Percentiles rank a stretch among this genome's conserved stretches.
Evolutionary conservation across 2,797 vertebrate genomes (phyloP).

Genomic region (Sorex maritimensis): DNA sequence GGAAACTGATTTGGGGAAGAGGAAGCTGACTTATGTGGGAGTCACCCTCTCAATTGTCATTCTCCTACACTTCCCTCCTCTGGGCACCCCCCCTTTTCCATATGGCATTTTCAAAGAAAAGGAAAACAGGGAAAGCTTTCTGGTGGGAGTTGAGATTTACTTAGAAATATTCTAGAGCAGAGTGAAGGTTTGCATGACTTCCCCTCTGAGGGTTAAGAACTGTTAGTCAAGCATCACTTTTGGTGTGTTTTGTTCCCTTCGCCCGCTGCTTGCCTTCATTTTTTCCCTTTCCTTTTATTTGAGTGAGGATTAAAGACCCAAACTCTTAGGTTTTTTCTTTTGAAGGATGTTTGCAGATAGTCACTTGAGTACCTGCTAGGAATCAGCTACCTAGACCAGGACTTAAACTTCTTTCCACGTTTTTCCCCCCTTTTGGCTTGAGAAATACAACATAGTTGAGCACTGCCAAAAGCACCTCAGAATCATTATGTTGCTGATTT

Average conservation of each 20-base stretch:
- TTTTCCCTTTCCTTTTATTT: background rate
- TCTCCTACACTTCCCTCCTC: background rate
- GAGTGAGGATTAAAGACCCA: background rate
- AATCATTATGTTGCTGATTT: too few relatives aligned
- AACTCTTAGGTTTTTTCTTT: constrained; percentile 34
- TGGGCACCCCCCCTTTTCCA: background rate
- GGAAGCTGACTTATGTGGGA: constrained; percentile 83
- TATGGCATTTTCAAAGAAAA: constrained; percentile 57
- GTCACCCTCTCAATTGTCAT: constrained; percentile 72
- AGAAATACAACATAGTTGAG: background rate
- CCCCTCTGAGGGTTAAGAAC: background rate
- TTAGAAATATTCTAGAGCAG: background rate
- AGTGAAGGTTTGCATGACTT: constrained; percentile 55
- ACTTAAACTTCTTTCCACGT: background rate
- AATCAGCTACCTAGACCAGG: background rate
- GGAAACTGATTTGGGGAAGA: constrained; percentile 84
- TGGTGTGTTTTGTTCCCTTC: background rate
- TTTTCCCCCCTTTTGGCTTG: background rate
- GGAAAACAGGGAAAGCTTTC: constrained; percentile 49
- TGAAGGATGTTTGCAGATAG: constrained; percentile 35
- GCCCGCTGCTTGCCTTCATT: too few relatives aligned
- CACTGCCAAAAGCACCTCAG: too few relatives aligned
- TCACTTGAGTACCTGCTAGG: constrained; percentile 16
- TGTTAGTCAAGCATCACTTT: constrained; percentile 33
- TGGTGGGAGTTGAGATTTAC: constrained; percentile 18